phyloP scores from a whole-genome alignment of 2,113 vertebrate genomes.

The Rana temporaria region DNA sequence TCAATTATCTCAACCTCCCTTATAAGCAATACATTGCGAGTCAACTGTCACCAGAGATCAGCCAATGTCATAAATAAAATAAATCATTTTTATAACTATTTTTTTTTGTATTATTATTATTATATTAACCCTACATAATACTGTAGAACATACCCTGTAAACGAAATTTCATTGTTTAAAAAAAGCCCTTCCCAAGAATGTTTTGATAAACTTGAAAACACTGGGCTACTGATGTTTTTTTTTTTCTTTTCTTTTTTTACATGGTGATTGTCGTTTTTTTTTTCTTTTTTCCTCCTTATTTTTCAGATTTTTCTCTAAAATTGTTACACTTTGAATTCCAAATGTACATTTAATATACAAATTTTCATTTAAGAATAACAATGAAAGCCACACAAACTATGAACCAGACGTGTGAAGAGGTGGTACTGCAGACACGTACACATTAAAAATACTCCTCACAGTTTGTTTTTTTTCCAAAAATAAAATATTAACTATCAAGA shows the following conservation, averaged over 20 bases:
- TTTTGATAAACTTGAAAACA: slow-evolving; percentile 28
- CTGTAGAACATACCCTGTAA: slow-evolving; percentile 53
- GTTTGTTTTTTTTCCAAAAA: neutral
- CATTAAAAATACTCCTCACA: slow-evolving; percentile 36
- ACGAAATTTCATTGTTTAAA: slow-evolving; percentile 44
- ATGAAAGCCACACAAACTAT: slow-evolving; percentile 48
- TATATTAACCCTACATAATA: slow-evolving; percentile 48
- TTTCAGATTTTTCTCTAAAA: slow-evolving; percentile 25
- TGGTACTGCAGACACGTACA: slow-evolving; percentile 44
- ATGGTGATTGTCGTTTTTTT: slow-evolving; percentile 54
- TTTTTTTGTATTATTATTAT: slow-evolving; percentile 14
- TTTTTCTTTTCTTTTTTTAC: slow-evolving; percentile 36
- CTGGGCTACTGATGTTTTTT: slow-evolving; percentile 21
- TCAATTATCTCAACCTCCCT: slow-evolving; percentile 59
- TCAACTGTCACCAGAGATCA: slow-evolving; percentile 20
- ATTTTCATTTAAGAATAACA: slow-evolving; percentile 46
- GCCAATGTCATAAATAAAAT: slow-evolving; percentile 44
- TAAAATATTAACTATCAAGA: neutral
- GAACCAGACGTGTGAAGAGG: slow-evolving; percentile 29
- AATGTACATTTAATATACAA: slow-evolving; percentile 56
- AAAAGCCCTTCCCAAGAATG: slow-evolving; percentile 45
- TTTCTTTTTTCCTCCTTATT: slow-evolving; percentile 3
- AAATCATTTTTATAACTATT: slow-evolving; percentile 28
- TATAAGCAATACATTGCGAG: slow-evolving; percentile 6
- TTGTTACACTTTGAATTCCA: slow-evolving; percentile 40